Percentiles rank a stretch among this genome's conserved stretches.
These are phyloP conservation scores for Pagrus major DNA, from an alignment of 2,113 vertebrate genomes.

Conservation along the genomic window DNA sequence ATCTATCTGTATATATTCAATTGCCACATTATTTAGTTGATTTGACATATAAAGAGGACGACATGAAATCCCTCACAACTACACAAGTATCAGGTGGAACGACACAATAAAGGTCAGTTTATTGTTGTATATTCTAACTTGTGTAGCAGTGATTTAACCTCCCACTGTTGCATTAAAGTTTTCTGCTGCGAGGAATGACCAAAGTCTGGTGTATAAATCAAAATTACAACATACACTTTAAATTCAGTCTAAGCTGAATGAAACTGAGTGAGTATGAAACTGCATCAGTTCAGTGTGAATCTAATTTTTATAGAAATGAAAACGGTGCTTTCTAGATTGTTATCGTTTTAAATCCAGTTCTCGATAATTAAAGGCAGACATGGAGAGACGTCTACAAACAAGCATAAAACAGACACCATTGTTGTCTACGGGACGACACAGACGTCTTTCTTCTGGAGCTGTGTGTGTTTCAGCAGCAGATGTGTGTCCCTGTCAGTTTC, in stretches of 20 bases:
- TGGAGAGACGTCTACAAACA: background rate
- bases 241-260: background rate
- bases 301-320: background rate
- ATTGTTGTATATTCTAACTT: background rate
- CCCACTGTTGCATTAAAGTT: background rate
- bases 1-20: background rate
- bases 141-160: background rate
- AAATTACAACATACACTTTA: background rate
- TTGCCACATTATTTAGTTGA: background rate
- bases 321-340: background rate
- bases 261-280: background rate
- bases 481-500: background rate
- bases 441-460: background rate
- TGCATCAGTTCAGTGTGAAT: background rate
- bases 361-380: background rate
- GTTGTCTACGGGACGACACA: background rate
- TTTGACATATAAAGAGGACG: background rate
- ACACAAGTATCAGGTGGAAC: background rate
- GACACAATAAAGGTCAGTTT: background rate
- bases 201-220: background rate
- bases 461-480: slow-evolving; percentile 5
- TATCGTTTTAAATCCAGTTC: background rate
- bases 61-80: background rate
- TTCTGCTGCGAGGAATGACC: background rate
- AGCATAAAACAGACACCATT: background rate